These are phyloP conservation scores for Bettongia penicillata DNA, from an alignment of 2,113 vertebrate genomes.

Conservation along the genomic window DNA sequence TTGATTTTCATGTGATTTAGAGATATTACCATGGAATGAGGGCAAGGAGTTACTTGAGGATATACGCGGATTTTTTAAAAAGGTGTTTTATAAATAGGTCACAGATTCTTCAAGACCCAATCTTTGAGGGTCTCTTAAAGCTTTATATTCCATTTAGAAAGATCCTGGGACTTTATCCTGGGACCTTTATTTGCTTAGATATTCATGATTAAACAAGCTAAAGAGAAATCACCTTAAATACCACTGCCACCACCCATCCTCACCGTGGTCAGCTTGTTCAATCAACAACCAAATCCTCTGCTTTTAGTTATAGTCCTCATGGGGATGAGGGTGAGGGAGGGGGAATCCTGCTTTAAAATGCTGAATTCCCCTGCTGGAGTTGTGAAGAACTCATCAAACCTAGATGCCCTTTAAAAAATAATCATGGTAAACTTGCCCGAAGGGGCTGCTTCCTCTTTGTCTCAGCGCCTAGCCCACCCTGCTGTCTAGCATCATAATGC, in stretches of 20 bases:
- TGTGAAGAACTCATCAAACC: background rate
- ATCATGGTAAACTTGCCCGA: background rate
- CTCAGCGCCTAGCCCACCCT: background rate
- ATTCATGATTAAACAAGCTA: background rate
- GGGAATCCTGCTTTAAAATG: conserved; percentile 17
- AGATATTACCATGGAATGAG: background rate
- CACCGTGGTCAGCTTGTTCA: conserved; percentile 22
- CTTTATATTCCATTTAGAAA: conserved; percentile 55
- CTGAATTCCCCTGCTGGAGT: background rate
- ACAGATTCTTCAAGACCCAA: conserved; percentile 33
- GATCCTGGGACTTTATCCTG: background rate
- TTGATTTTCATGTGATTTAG: background rate
- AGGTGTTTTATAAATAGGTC: conserved; percentile 7
- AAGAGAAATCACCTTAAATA: background rate
- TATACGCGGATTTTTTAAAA: background rate
- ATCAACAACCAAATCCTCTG: conserved; percentile 21
- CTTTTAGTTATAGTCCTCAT: background rate
- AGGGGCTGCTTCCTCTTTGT: background rate
- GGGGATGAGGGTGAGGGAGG: background rate
- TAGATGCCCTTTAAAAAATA: background rate
- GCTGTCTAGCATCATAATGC: background rate
- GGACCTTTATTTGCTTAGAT: background rate
- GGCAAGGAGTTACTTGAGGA: too few species aligned
- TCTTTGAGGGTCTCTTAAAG: conserved; percentile 10
- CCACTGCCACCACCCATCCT: background rate